Conservation (phyloP, 2,797 vertebrate species). For the Melanogrammus aeglefinus region DNA sequence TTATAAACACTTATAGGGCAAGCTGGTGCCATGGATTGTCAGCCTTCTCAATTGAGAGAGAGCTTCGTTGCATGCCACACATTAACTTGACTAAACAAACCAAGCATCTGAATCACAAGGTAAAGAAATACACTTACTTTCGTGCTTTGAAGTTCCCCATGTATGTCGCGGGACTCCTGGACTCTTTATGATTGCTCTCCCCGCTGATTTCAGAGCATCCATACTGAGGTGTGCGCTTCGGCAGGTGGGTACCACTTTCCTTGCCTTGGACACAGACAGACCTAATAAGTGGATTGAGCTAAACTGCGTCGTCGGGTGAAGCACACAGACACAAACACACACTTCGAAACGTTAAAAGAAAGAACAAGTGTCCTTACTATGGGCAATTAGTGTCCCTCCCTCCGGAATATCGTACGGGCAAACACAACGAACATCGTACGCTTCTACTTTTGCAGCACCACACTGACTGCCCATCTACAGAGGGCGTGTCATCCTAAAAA, state of each 20-base stretch:
- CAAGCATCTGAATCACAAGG: background rate
- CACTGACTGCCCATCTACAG: conserved; percentile 16
- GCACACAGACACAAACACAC: conserved; percentile 2
- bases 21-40: no score
- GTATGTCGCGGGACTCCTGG: conserved; percentile 83
- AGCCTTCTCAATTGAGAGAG: background rate
- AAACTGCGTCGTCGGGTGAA: background rate
- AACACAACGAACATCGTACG: conserved; percentile 27
- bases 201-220: conserved; percentile 87
- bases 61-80: background rate
- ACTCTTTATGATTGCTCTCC: conserved; percentile 87
- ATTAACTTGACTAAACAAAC: background rate
- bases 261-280: background rate
- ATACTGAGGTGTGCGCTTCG: conserved; percentile 64
- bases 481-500: conserved; percentile 60
- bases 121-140: conserved; percentile 73
- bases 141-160: conserved; percentile 83
- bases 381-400: background rate
- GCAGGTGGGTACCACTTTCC: conserved; percentile 50
- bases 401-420: conserved; percentile 7
- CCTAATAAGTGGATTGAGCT: background rate
- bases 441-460: conserved; percentile 11
- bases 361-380: conserved; percentile 23
- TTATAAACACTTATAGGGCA: background rate
- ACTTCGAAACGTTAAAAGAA: background rate